Base-by-base conservation (phyloP, 2,888 invertebrate genomes). In the Spodoptera littoralis region DNA sequence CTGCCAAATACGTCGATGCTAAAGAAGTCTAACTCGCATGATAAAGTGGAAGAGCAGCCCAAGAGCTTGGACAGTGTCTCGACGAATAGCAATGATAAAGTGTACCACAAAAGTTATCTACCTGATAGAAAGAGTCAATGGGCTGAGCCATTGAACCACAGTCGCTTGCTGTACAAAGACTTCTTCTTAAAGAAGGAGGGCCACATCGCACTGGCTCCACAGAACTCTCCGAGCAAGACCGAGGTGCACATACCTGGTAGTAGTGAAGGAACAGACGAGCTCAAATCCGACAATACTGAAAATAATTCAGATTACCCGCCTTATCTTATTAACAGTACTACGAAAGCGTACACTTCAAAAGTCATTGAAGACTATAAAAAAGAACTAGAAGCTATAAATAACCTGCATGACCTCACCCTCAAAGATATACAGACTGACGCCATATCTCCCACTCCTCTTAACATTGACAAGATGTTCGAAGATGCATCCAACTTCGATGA, bases 361-460 rank as follows among this genome's bases (percentile, higher is more conserved):
- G 95, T 95, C 4, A 95, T 95, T 60, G 94, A 95, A 84, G 95
- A 95, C 83, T 95, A 95, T 68, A 95, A 93, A 81, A 93, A 90
- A 75, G 95, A 95, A 84, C 84, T 95, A 71, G 90, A 93, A 81
- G 92, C 95, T 59, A 95, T 95, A 47, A 93, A 95, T 64, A 93
- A 88, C 76, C 82, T 94, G 43, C 95, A 95, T 62, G 90, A 94
- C 64, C 87, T 95, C 8, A 94, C 95, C 9, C 69, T 95, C 1
- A 94, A 94, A 87, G 95, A 95, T 85, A 92, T 95, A 55, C 91
- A 94, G 81, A 88, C 88, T 30, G 94, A 95, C 62, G 84, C 90
- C 1, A 86, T 92, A 63, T 93, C 94, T 1, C 94, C 94, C 1
- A 93, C 93, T 13, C 94, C 94, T 12, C 67, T 93, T 0, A 90